These are phyloP conservation scores for Eudemis profundana DNA, from an alignment of 2,888 invertebrate genomes.

Conservation along the genomic window DNA sequence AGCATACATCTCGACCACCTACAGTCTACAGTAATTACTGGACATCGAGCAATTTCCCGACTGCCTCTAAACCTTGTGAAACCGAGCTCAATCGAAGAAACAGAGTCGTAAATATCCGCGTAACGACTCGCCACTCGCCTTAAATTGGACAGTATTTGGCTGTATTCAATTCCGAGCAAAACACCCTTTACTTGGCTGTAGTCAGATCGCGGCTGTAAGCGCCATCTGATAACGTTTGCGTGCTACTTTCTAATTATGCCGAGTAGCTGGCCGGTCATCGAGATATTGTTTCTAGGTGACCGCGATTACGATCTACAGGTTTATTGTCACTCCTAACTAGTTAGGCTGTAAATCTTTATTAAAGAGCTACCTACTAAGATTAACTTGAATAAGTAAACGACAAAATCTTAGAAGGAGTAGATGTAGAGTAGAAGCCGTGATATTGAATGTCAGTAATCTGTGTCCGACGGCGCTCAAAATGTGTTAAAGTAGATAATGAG, in stretches of 20 bases:
- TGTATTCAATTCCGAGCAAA: slow-evolving; percentile 14
- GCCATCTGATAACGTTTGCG: slow-evolving; percentile 38
- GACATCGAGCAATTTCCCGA: slow-evolving; percentile 2
- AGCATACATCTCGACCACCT: no score
- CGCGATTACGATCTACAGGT: slow-evolving; percentile 36
- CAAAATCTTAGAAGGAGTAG: neutral
- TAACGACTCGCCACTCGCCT: slow-evolving; percentile 20
- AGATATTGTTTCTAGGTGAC: slow-evolving; percentile 42
- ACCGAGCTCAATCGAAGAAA: slow-evolving; percentile 24
- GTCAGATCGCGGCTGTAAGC: slow-evolving; percentile 2
- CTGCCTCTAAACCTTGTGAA: slow-evolving; percentile 23
- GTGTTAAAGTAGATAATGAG: no score
- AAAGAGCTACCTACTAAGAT: slow-evolving; percentile 8
- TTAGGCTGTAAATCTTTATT: slow-evolving; percentile 23
- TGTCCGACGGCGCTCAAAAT: no score
- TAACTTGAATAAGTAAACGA: neutral
- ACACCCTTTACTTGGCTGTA: slow-evolving; percentile 15
- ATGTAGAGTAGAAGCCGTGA: neutral
- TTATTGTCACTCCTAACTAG: slow-evolving; percentile 30
- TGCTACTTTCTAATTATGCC: slow-evolving; percentile 35
- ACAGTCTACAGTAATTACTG: slow-evolving; percentile 5
- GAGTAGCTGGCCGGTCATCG: slow-evolving; percentile 28
- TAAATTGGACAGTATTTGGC: slow-evolving; percentile 28
- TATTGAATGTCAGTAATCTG: neutral
- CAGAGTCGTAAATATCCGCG: slow-evolving; percentile 32